A percentile compares a stretch with the other conserved stretches of the same genome.
These are phyloP conservation scores for Gryon sp. DNA, from an alignment of 1,140 invertebrate species.

Conservation along the genomic window DNA sequence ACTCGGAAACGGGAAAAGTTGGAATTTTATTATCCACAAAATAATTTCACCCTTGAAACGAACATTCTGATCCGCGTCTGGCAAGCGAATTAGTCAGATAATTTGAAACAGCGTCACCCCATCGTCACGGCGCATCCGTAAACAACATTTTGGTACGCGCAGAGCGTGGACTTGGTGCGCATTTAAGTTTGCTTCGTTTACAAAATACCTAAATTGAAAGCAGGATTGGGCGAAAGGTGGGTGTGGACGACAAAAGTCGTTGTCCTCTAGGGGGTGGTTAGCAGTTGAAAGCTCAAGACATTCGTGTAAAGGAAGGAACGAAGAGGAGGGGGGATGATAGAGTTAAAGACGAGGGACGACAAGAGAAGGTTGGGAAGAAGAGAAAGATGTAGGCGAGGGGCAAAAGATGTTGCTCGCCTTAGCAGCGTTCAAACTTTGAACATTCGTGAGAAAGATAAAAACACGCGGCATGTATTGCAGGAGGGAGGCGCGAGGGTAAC, in stretches of 20 bases:
- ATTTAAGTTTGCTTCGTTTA: neutral
- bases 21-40: too few species aligned
- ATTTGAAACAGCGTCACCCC: neutral
- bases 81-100: conserved; percentile 2
- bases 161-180: neutral
- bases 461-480: neutral
- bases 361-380: too few species aligned
- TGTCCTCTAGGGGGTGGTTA: conserved; percentile 36
- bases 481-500: conserved; percentile 1
- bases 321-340: too few species aligned
- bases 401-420: conserved; percentile 29
- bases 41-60: too few species aligned
- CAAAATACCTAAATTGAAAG: conserved; percentile 34
- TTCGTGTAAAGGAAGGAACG: too few species aligned
- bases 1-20: too few species aligned
- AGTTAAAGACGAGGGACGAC: too few species aligned
- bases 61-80: neutral
- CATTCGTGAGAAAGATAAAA: neutral
- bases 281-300: conserved; percentile 16
- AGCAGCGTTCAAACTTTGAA: conserved; percentile 23
- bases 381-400: conserved; percentile 1
- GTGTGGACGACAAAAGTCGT: conserved; percentile 43
- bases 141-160: neutral
- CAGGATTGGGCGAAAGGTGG: conserved; percentile 35
- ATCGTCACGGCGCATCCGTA: neutral